A percentile compares a stretch with the other conserved stretches of the same genome.
These are phyloP conservation scores for Propithecus perrieri DNA, from an alignment of 2,797 vertebrate genomes.

Conservation along the genomic window DNA sequence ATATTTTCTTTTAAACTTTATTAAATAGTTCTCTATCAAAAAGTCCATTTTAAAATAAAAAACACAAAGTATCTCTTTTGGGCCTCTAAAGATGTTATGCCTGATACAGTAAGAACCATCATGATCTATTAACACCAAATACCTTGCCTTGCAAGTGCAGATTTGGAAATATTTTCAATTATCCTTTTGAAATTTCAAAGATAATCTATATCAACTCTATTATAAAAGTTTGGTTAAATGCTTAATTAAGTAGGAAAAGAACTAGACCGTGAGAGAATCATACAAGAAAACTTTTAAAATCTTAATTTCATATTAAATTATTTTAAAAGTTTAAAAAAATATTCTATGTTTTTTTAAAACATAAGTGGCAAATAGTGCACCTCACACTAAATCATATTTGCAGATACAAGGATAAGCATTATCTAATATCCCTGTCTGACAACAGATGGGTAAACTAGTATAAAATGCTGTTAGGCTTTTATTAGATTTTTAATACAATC, in stretches of 20 bases:
- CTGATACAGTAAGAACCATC: slow-evolving; percentile 58
- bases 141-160: slow-evolving; percentile 63
- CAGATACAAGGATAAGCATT: slow-evolving; percentile 64
- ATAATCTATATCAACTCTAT: slow-evolving; percentile 34
- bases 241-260: slow-evolving; percentile 6
- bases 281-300: background rate
- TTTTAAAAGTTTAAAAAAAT: slow-evolving; percentile 50
- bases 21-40: background rate
- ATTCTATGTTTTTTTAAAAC: background rate
- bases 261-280: background rate
- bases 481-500: slow-evolving; percentile 70
- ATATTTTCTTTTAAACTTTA: slow-evolving; percentile 50
- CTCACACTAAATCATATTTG: slow-evolving; percentile 61
- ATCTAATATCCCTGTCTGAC: slow-evolving; percentile 62
- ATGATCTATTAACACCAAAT: slow-evolving; percentile 40
- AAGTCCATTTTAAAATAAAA: slow-evolving; percentile 53
- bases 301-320: slow-evolving; percentile 40
- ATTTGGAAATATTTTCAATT: slow-evolving; percentile 75
- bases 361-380: slow-evolving; percentile 40
- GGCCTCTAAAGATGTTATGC: slow-evolving; percentile 29
- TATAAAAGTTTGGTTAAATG: slow-evolving; percentile 51
- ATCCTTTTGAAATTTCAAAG: slow-evolving; percentile 72
- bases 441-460: slow-evolving; percentile 66
- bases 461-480: slow-evolving; percentile 70
- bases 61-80: slow-evolving; percentile 27